Percentiles rank a stretch among this genome's conserved stretches.
Conservation (phyloP, 2,113 vertebrate species). For the Bufo gargarizans region DNA sequence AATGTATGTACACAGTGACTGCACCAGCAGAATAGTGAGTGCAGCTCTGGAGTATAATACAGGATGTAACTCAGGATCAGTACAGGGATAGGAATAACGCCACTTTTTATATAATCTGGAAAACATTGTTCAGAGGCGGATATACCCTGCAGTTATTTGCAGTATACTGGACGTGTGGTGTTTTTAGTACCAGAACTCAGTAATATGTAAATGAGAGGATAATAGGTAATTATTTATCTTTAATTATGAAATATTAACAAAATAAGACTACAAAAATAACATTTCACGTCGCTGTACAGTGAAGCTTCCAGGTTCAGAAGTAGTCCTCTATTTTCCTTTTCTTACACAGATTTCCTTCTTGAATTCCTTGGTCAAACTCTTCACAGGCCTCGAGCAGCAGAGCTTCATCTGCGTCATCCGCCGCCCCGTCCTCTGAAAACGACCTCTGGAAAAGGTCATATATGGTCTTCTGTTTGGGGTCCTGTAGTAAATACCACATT, state of each 20-base stretch:
- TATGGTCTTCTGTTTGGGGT: slow-evolving; percentile 80
- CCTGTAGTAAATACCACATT: slow-evolving; percentile 61
- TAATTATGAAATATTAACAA: slow-evolving; percentile 24
- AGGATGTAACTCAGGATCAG: too few species aligned
- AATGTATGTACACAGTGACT: too few species aligned
- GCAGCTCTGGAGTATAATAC: too few species aligned
- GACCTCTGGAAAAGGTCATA: slow-evolving; percentile 86
- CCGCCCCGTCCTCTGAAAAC: slow-evolving; percentile 68
- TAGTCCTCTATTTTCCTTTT: slow-evolving; percentile 67
- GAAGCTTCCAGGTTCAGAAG: not conserved
- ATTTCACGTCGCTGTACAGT: too few species aligned
- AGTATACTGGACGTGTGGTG: too few species aligned
- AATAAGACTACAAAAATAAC: not conserved
- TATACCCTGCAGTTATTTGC: too few species aligned
- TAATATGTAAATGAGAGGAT: not conserved
- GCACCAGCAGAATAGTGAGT: too few species aligned
- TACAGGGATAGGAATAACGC: too few species aligned
- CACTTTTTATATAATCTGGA: too few species aligned
- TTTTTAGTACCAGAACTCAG: too few species aligned
- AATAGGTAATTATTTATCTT: not conserved
- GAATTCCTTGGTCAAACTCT: slow-evolving; percentile 49
- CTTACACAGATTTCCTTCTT: slow-evolving; percentile 66
- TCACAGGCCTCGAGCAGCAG: slow-evolving; percentile 77
- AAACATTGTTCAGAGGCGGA: too few species aligned
- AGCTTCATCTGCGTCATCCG: slow-evolving; percentile 70